Evolutionary conservation across 2,888 invertebrate genomes (phyloP).

Genomic region (Athalia circularis): DNA sequence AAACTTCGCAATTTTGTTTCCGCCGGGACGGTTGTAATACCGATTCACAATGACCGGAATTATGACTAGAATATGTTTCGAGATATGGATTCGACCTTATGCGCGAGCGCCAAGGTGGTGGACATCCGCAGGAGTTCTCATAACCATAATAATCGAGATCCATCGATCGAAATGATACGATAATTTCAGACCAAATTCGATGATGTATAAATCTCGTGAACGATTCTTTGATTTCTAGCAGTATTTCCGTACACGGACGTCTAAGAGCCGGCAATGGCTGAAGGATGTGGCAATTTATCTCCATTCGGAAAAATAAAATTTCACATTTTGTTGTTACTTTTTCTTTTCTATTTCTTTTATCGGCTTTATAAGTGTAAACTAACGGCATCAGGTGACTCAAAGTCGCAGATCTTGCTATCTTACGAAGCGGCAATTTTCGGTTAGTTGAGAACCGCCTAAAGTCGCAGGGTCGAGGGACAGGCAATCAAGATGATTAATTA

Average conservation of each 20-base stretch:
- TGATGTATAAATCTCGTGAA: neutral
- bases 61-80: no score
- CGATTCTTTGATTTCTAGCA: no score
- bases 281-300: neutral
- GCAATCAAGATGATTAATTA: slow-evolving; percentile 46
- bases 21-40: neutral
- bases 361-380: no score
- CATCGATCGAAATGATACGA: neutral
- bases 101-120: neutral
- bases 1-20: slow-evolving; percentile 24
- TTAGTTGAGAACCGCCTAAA: slow-evolving; percentile 31
- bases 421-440: neutral
- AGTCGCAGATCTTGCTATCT: neutral
- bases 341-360: neutral
- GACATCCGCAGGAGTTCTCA: slow-evolving; percentile 32
- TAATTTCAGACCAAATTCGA: neutral
- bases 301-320: neutral
- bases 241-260: no score
- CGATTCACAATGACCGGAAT: neutral
- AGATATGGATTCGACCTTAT: no score
- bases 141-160: neutral
- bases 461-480: slow-evolving; percentile 34
- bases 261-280: neutral
- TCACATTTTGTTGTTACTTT: neutral
- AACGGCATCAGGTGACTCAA: neutral